A percentile compares a stretch with the other conserved stretches of the same genome.
Evolutionary conservation across 2,113 vertebrate species (phyloP).

Genomic region (Neodontobutis hainanensis): DNA sequence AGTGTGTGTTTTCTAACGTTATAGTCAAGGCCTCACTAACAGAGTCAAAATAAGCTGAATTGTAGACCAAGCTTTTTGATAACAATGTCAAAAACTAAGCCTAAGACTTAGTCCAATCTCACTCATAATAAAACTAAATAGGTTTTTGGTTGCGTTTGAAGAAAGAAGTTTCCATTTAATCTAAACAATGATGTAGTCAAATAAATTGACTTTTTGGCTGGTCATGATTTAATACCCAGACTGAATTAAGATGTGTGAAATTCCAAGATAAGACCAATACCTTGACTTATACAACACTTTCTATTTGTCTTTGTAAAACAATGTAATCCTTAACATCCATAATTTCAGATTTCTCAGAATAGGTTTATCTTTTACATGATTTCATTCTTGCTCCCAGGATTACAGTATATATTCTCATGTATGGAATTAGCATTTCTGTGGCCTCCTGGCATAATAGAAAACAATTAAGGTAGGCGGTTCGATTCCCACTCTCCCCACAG

Average conservation of each 20-base stretch:
- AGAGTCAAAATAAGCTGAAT: not conserved
- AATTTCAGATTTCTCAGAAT: not conserved
- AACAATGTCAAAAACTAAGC: not conserved
- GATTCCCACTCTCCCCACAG: no score
- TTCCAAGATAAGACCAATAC: no score
- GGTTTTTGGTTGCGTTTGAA: no score
- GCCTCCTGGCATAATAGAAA: not conserved
- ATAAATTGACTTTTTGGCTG: no score
- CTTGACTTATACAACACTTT: no score
- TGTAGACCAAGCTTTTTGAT: not conserved
- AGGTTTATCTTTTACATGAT: constrained; percentile 20
- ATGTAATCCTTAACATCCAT: not conserved
- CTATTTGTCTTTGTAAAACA: no score
- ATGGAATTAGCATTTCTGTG: constrained; percentile 9
- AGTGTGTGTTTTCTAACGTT: not conserved
- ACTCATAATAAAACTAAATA: no score
- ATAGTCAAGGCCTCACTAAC: not conserved
- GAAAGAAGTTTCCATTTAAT: no score
- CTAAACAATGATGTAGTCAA: no score
- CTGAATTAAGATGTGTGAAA: no score
- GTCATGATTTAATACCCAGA: no score
- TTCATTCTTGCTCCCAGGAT: constrained; percentile 28
- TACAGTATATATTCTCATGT: constrained; percentile 24
- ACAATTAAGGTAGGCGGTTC: no score
- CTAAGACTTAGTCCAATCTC: not conserved